Evolutionary conservation across 2,113 vertebrate genomes (phyloP).

Genomic region (Malurus elegans): DNA sequence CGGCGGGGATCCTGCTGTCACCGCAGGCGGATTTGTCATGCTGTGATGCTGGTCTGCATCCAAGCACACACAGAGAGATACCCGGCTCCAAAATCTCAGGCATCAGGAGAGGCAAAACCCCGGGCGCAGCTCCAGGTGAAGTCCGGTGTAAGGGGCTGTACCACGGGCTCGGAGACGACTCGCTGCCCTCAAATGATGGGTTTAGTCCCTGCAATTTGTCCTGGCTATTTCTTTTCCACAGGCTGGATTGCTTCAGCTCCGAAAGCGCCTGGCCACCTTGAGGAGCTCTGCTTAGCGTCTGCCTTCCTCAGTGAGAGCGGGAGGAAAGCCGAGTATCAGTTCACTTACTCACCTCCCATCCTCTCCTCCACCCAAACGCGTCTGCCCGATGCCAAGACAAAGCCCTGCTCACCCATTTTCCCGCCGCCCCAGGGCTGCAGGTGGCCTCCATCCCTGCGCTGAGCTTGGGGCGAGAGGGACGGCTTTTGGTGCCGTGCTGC

Average conservation of each 20-base stretch:
- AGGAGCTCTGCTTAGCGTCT: not conserved
- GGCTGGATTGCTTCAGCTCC: not conserved
- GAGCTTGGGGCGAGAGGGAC: not conserved
- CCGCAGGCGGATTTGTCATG: fast-evolving
- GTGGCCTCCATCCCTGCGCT: fast-evolving
- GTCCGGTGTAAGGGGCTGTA: fast-evolving
- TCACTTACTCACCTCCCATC: not conserved
- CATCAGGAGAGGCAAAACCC: not conserved
- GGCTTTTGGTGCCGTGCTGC: not conserved
- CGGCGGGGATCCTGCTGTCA: fast-evolving
- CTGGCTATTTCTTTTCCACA: not conserved
- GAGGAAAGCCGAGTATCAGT: not conserved
- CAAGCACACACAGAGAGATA: fast-evolving
- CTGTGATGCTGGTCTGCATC: not conserved
- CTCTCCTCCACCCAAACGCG: fast-evolving
- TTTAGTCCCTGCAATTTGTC: not conserved
- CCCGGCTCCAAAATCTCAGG: not conserved
- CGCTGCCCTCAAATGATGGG: fast-evolving
- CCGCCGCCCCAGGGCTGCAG: fast-evolving
- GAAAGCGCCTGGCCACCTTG: fast-evolving
- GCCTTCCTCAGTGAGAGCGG: not conserved
- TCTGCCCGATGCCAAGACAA: not conserved
- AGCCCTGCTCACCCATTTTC: not conserved
- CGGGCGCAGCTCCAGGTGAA: not conserved
- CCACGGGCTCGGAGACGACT: not conserved